These are phyloP conservation scores for Chunga burmeisteri DNA, from an alignment of 2,113 vertebrate species.

Conservation along the genomic window DNA sequence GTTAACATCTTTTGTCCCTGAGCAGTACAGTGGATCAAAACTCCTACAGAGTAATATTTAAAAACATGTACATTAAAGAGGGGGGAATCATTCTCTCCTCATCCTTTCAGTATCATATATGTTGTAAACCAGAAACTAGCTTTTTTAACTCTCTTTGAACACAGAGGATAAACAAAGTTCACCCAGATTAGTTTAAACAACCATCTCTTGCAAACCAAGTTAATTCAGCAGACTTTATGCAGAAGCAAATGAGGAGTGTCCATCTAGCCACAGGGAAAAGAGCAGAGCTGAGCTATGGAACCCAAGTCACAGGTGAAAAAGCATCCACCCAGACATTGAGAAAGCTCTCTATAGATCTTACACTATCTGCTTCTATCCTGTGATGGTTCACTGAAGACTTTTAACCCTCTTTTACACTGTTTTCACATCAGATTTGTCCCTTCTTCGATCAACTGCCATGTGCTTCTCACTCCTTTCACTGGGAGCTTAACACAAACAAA, in stretches of 20 bases:
- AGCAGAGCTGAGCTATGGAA: neutral
- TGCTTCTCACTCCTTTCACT: neutral
- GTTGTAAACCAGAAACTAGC: neutral
- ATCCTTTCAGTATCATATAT: neutral
- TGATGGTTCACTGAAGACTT: neutral
- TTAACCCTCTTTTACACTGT: neutral
- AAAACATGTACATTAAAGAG: neutral
- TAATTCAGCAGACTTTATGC: neutral
- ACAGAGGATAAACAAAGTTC: neutral
- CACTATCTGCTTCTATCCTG: neutral
- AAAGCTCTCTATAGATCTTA: neutral
- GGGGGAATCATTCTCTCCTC: neutral
- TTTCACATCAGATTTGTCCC: neutral
- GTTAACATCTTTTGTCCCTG: neutral
- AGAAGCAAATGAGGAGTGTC: neutral
- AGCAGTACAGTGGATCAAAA: neutral
- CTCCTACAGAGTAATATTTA: neutral
- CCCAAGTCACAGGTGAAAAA: neutral
- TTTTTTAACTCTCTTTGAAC: neutral
- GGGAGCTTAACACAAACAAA: neutral
- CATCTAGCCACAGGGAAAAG: neutral
- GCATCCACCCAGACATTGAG: fast-evolving
- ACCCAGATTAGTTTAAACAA: neutral
- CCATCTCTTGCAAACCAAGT: fast-evolving
- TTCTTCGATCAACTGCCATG: neutral